Conservation (phyloP, 2,797 vertebrate genomes). For the Numenius phaeopus region DNA sequence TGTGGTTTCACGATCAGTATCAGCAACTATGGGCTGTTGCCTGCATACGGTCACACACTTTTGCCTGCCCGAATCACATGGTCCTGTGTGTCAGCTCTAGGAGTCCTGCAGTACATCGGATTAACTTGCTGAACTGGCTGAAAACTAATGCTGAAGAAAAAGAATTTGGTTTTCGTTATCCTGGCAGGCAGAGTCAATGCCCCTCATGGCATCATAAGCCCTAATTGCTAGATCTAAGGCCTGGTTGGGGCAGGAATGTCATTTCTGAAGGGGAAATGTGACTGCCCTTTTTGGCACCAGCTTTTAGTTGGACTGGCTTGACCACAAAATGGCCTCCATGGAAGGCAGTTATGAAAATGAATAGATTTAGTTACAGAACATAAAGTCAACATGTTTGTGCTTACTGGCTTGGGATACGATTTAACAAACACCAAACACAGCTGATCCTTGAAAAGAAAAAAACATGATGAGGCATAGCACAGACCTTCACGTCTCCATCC, state of each 20-base stretch:
- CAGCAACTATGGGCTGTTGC: neutral
- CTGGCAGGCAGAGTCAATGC: neutral
- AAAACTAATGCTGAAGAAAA: slow-evolving; percentile 9
- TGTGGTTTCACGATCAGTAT: slow-evolving; percentile 1
- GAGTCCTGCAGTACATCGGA: slow-evolving; percentile 2
- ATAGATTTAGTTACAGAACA: neutral
- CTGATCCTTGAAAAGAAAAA: neutral
- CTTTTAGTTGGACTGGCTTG: neutral
- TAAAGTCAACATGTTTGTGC: neutral
- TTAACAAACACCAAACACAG: neutral
- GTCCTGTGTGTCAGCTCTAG: neutral
- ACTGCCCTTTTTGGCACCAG: neutral
- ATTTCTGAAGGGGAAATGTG: neutral
- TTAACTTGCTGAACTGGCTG: slow-evolving; percentile 3
- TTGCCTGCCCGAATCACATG: neutral
- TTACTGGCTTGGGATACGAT: neutral
- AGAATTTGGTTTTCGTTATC: neutral
- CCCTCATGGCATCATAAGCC: neutral
- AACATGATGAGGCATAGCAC: neutral
- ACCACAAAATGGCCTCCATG: neutral
- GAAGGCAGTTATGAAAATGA: slow-evolving; percentile 7
- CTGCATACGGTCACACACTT: neutral
- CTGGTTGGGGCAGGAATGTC: neutral
- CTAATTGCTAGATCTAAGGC: neutral
- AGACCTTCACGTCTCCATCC: neutral